Conservation (phyloP, 2,113 vertebrate species). For the Columbina picui region DNA sequence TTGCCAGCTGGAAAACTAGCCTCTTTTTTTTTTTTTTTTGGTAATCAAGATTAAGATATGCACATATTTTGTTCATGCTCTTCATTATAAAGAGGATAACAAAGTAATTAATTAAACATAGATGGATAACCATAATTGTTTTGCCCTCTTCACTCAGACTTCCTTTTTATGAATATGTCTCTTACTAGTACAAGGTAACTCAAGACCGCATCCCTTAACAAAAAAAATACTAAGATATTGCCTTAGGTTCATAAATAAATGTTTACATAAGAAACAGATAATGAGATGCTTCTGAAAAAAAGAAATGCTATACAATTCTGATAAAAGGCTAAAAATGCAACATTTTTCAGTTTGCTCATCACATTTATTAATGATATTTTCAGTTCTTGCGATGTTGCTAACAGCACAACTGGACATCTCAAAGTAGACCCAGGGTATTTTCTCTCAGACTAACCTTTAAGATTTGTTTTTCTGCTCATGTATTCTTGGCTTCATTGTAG, state of each 20-base stretch:
- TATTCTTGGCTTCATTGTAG: not conserved
- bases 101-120: constrained; percentile 42
- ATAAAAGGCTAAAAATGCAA: not conserved
- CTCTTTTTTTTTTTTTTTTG: not conserved
- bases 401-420: constrained; percentile 7
- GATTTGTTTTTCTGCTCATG: not conserved
- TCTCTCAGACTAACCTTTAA: not conserved
- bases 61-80: constrained; percentile 1
- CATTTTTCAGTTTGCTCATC: not conserved
- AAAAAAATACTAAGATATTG: not conserved
- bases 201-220: not conserved
- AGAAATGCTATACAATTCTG: constrained; percentile 30
- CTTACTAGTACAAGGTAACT: not conserved
- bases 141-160: not conserved
- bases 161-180: constrained; percentile 1
- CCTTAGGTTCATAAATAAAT: not conserved
- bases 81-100: not conserved
- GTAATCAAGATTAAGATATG: not conserved
- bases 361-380: constrained; percentile 32
- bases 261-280: not conserved
- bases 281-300: not conserved
- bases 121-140: not conserved
- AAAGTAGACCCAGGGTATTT: not conserved
- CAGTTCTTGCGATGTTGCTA: not conserved
- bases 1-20: not conserved